Percentiles rank a stretch among this genome's conserved stretches.
Conservation (phyloP, 2,113 vertebrate genomes). For the Pollachius pollachius region DNA sequence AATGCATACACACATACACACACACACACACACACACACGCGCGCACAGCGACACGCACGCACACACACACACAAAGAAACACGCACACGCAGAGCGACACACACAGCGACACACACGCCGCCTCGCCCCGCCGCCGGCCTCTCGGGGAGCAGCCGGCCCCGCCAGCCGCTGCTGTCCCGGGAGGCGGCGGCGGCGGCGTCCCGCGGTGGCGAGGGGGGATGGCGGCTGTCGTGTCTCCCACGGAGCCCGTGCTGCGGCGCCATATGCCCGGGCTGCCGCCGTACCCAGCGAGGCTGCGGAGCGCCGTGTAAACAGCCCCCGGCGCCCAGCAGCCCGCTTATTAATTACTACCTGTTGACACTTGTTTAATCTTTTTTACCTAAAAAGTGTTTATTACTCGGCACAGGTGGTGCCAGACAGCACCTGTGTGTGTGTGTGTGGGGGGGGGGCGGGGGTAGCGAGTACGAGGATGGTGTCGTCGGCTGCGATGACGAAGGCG, state of each 20-base stretch:
- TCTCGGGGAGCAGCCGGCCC: slow-evolving; percentile 37
- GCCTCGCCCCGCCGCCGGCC: slow-evolving; percentile 6
- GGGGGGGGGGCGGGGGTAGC: not conserved
- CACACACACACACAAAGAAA: not conserved
- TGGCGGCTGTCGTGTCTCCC: slow-evolving; percentile 75
- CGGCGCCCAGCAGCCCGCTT: slow-evolving; percentile 71
- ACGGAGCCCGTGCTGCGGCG: slow-evolving; percentile 44
- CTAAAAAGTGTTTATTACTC: slow-evolving; percentile 83
- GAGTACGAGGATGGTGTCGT: too few relatives aligned
- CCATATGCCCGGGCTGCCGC: slow-evolving; percentile 75
- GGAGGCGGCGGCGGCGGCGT: slow-evolving; percentile 57
- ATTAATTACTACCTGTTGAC: slow-evolving; percentile 79
- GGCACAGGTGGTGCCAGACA: slow-evolving; percentile 54
- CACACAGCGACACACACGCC: not conserved
- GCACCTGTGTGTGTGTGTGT: slow-evolving; percentile 38
- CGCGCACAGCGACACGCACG: not conserved
- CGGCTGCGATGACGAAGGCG: too few relatives aligned
- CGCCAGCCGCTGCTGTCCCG: slow-evolving; percentile 46
- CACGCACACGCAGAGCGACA: too few relatives aligned
- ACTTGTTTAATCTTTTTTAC: slow-evolving; percentile 76
- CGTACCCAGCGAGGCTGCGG: slow-evolving; percentile 75
- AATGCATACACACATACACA: not conserved
- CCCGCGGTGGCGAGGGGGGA: slow-evolving; percentile 61
- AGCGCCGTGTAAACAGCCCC: slow-evolving; percentile 72
- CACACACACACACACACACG: not conserved